Evolutionary conservation across 1,140 invertebrate genomes (phyloP).

Genomic region (Neotoxoptera formosana): DNA sequence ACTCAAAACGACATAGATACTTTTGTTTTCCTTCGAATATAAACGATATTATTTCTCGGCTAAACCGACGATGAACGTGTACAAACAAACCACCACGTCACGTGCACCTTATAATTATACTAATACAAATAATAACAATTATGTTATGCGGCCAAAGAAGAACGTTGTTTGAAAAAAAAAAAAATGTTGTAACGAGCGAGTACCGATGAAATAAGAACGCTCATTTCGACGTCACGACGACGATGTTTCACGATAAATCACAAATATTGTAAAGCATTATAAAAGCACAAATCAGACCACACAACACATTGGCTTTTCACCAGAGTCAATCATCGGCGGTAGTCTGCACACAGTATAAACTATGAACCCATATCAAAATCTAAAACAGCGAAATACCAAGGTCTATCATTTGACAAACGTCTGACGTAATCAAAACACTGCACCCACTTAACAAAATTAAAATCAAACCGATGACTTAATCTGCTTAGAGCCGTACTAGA

Average conservation of each 20-base stretch:
- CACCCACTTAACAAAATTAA: neutral
- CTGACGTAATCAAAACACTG: neutral
- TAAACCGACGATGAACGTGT: neutral
- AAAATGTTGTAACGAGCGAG: neutral
- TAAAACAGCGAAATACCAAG: neutral
- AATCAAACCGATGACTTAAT: neutral
- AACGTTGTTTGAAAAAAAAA: neutral
- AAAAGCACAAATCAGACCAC: neutral
- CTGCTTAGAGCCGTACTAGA: neutral
- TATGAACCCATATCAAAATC: neutral
- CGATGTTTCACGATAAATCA: neutral
- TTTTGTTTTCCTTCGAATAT: conserved; percentile 9
- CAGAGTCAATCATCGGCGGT: neutral
- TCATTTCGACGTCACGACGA: neutral
- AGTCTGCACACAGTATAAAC: neutral
- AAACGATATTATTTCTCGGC: neutral
- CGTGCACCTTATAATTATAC: neutral
- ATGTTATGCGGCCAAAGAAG: neutral
- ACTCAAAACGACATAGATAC: neutral
- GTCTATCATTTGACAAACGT: neutral
- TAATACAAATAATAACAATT: neutral
- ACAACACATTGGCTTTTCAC: neutral
- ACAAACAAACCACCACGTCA: neutral
- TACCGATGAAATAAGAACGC: neutral
- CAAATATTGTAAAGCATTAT: neutral